phyloP scores from a whole-genome alignment of 2,797 vertebrate genomes.

The Manis crassicaudata region DNA sequence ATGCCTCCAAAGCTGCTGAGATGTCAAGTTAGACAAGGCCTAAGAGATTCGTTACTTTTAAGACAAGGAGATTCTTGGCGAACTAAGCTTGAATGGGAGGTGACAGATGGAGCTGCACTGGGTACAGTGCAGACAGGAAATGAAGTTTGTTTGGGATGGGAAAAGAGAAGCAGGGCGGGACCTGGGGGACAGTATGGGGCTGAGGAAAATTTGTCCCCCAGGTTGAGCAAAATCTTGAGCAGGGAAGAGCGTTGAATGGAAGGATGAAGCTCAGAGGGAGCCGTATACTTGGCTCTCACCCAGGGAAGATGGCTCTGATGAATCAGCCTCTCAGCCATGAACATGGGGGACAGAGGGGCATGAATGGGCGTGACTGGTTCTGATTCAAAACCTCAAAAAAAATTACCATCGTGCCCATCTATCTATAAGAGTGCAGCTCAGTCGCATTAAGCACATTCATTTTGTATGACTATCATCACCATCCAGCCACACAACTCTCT shows the following conservation, averaged over 20 bases:
- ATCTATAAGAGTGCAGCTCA: background rate
- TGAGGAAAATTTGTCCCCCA: background rate
- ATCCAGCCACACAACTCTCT: no score
- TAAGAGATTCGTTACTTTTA: background rate
- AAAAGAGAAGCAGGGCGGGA: background rate
- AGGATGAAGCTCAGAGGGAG: background rate
- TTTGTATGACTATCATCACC: no score
- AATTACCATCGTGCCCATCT: background rate
- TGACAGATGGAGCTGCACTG: background rate
- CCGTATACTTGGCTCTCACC: background rate
- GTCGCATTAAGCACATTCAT: background rate
- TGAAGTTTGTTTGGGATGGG: background rate
- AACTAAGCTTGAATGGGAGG: background rate
- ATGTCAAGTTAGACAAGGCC: background rate
- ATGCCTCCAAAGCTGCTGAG: background rate
- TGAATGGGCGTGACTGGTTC: background rate
- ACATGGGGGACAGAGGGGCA: rapidly evolving
- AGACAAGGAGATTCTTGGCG: background rate
- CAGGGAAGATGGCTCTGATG: background rate
- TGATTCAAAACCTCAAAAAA: background rate
- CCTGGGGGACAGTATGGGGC: background rate
- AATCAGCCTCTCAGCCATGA: no score
- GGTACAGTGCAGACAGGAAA: background rate
- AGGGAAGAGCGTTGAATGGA: background rate
- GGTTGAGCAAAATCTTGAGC: background rate